Evolutionary conservation across 2,113 vertebrate genomes (phyloP).

Genomic region (Takifugu bimaculatus): DNA sequence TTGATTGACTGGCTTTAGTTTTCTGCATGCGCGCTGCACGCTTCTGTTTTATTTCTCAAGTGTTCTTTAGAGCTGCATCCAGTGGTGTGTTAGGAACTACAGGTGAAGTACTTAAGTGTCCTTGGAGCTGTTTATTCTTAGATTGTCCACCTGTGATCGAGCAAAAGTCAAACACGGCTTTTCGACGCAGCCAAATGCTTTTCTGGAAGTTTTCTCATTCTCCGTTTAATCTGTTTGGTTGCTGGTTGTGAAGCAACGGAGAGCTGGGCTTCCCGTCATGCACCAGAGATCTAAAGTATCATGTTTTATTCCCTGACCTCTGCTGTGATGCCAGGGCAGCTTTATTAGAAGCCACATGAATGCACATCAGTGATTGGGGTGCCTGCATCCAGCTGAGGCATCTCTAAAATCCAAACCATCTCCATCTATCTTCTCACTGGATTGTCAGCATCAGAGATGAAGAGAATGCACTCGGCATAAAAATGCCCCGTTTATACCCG

Average conservation of each 20-base stretch:
- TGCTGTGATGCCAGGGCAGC: background rate
- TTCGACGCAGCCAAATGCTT: slow-evolving; percentile 23
- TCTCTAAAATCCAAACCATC: background rate
- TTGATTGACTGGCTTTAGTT: no score
- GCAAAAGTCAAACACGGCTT: slow-evolving; percentile 32
- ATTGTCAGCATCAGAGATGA: slow-evolving; percentile 41
- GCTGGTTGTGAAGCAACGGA: background rate
- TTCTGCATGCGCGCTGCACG: no score
- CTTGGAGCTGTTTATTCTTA: slow-evolving; percentile 23
- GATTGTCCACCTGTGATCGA: slow-evolving; percentile 11
- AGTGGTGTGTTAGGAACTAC: no score
- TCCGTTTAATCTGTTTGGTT: slow-evolving; percentile 30
- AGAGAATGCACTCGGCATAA: slow-evolving; percentile 40
- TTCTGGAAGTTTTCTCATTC: slow-evolving; percentile 38
- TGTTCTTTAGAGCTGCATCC: no score
- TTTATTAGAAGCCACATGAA: background rate
- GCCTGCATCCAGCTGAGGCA: no score
- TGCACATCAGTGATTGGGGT: background rate
- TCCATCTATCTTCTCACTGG: background rate
- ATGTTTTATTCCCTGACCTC: slow-evolving; percentile 20
- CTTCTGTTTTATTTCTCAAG: no score
- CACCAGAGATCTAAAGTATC: slow-evolving; percentile 14
- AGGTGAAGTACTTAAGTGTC: slow-evolving; percentile 13
- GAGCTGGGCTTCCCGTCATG: slow-evolving; percentile 9
- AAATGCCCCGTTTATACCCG: slow-evolving; percentile 57